phyloP scores from a whole-genome alignment of 1,140 invertebrate species.

The Eumeta japonica region DNA sequence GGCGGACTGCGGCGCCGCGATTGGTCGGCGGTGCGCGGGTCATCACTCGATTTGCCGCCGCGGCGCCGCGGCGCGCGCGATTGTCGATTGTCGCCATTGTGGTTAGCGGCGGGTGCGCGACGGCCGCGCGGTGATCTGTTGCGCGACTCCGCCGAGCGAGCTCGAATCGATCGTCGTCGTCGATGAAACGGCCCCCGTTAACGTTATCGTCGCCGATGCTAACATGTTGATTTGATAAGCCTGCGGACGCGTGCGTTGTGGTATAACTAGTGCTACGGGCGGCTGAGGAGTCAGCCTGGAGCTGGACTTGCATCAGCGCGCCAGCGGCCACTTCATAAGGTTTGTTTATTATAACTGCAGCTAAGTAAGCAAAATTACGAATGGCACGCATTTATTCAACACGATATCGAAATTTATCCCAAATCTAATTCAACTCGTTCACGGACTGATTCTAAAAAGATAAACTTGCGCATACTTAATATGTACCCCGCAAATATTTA shows the following conservation, averaged over 20 bases:
- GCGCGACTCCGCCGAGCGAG: too few relatives aligned
- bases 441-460: too few relatives aligned
- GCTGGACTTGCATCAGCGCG: conserved; percentile 49
- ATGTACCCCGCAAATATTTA: too few relatives aligned
- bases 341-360: too few relatives aligned
- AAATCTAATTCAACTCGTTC: too few relatives aligned
- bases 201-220: not conserved
- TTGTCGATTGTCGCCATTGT: conserved; percentile 55
- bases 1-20: conserved; percentile 33
- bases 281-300: conserved; percentile 33
- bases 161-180: too few relatives aligned
- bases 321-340: conserved; percentile 55
- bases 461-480: too few relatives aligned
- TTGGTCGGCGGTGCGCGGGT: conserved; percentile 33
- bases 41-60: conserved; percentile 49
- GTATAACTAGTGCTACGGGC: not conserved
- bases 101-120: conserved; percentile 32
- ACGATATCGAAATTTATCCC: too few relatives aligned
- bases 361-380: too few relatives aligned
- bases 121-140: conserved; percentile 19
- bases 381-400: too few relatives aligned
- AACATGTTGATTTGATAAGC: not conserved
- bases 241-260: not conserved
- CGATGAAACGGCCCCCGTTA: too few relatives aligned
- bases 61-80: conserved; percentile 43